Evolutionary conservation across 2,797 vertebrate genomes (phyloP).

Genomic region (Carcharodon carcharias): DNA sequence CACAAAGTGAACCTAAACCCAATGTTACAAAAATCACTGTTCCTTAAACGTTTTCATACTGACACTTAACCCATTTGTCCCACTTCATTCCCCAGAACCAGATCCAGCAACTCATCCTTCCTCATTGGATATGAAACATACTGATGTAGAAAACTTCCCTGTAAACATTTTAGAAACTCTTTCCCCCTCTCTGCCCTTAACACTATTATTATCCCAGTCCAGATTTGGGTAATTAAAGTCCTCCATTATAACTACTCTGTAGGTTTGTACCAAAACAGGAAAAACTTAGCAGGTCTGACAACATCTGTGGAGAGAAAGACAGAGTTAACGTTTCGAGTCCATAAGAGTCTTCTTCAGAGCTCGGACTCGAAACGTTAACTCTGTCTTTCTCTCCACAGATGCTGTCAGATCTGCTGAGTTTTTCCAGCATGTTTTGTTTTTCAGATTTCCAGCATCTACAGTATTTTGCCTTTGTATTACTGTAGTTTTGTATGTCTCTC

Average conservation of each 20-base stretch:
- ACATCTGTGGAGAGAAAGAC: too few species aligned
- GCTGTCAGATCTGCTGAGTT: too few species aligned
- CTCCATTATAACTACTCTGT: background rate
- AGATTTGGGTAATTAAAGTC: background rate
- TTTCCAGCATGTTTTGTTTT: too few species aligned
- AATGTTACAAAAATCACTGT: background rate
- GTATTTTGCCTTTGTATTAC: too few species aligned
- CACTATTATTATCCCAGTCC: background rate
- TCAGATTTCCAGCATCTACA: too few species aligned
- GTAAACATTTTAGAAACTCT: background rate
- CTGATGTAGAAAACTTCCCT: background rate
- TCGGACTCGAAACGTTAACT: too few species aligned
- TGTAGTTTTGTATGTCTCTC: background rate
- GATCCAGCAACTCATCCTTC: background rate
- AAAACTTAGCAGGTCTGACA: too few species aligned
- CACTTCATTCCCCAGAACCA: background rate
- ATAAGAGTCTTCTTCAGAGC: too few species aligned
- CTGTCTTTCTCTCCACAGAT: too few species aligned
- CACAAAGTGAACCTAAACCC: too few species aligned
- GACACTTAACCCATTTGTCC: background rate
- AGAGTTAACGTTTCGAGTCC: too few species aligned
- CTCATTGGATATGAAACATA: background rate
- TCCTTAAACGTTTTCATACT: background rate
- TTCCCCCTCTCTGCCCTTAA: too few species aligned
- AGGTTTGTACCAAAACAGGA: background rate